Evolutionary conservation across 2,797 vertebrate species (phyloP).

Genomic region (Anisognathus igniventris): DNA sequence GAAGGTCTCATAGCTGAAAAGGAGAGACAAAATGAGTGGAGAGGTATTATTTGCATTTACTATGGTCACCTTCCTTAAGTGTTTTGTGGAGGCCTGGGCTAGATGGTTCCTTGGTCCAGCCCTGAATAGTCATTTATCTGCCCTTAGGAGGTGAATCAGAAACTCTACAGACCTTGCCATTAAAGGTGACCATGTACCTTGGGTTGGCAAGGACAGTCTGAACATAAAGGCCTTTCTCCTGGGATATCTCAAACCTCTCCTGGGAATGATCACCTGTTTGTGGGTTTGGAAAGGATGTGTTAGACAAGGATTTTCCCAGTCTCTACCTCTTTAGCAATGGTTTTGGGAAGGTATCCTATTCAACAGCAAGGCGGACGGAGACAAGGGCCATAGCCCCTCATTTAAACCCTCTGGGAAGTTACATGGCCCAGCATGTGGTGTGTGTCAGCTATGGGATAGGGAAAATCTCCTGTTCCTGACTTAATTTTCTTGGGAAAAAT

Average conservation of each 20-base stretch:
- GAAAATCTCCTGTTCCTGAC: neutral
- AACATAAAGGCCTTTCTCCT: neutral
- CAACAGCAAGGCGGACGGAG: neutral
- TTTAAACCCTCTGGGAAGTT: neutral
- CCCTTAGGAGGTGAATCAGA: neutral
- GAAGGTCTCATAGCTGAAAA: neutral
- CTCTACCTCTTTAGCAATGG: neutral
- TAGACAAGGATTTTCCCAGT: neutral
- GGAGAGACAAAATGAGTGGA: neutral
- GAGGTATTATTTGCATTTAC: neutral
- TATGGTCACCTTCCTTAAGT: neutral
- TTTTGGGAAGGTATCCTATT: neutral
- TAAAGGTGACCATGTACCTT: neutral
- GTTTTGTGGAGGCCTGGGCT: neutral
- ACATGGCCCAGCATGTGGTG: too few species aligned
- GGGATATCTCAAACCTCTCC: neutral
- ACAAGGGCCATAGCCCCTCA: neutral
- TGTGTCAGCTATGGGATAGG: fast-evolving
- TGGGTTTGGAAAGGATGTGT: fast-evolving
- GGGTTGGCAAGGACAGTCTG: neutral
- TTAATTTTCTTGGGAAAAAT: neutral
- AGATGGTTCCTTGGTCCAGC: neutral
- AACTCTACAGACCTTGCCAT: neutral
- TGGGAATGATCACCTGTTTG: neutral
- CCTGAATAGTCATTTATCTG: neutral